These are phyloP conservation scores for Thymelicus sylvestris DNA, from an alignment of 2,888 invertebrate species.

Conservation along the genomic window DNA sequence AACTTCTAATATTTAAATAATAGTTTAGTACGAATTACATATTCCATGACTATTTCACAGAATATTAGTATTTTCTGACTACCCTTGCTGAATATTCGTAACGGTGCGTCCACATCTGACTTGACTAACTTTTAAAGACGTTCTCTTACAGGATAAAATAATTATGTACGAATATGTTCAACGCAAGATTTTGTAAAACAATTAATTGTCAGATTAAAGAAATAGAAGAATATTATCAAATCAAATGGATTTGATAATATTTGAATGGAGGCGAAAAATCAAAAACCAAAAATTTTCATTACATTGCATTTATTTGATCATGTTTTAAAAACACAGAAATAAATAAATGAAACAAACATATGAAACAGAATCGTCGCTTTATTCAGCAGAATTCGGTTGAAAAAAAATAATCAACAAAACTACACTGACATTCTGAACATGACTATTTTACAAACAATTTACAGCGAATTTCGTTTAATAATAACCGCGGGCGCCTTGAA, in stretches of 20 bases:
- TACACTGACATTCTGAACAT: slow-evolving; percentile 81
- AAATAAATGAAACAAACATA: slow-evolving; percentile 63
- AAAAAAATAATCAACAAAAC: slow-evolving; percentile 80
- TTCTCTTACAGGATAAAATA: too few relatives aligned
- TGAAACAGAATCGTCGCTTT: slow-evolving; percentile 83
- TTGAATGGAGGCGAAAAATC: neutral
- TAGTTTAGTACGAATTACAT: too few relatives aligned
- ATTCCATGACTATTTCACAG: too few relatives aligned
- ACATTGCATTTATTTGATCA: slow-evolving; percentile 37
- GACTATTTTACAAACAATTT: slow-evolving; percentile 83
- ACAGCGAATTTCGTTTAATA: slow-evolving; percentile 68
- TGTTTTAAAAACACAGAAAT: slow-evolving; percentile 37
- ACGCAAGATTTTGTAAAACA: too few relatives aligned
- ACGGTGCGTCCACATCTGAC: too few relatives aligned
- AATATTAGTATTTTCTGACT: too few relatives aligned
- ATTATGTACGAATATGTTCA: too few relatives aligned
- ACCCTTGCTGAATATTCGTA: too few relatives aligned
- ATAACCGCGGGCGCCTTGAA: slow-evolving; percentile 53
- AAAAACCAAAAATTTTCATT: slow-evolving; percentile 22
- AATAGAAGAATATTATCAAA: neutral
- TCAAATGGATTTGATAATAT: neutral
- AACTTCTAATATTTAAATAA: too few relatives aligned
- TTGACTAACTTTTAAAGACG: too few relatives aligned
- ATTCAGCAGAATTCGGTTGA: slow-evolving; percentile 81
- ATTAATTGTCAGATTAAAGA: too few relatives aligned